Evolutionary conservation across 1,140 invertebrate genomes (phyloP).

Genomic region (Piezodorus guildinii): DNA sequence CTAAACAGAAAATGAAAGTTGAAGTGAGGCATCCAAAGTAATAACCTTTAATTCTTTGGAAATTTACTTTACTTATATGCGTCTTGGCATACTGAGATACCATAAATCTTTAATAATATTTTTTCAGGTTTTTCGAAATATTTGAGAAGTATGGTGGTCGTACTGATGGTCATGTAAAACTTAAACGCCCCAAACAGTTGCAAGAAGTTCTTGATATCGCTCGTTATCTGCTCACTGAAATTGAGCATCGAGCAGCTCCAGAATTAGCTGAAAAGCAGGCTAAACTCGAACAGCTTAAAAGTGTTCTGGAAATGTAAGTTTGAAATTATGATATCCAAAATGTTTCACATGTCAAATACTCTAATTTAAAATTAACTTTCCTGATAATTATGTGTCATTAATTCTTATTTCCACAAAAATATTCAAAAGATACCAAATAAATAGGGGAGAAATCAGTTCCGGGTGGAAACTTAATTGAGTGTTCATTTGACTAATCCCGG

Average conservation of each 20-base stretch:
- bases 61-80: not conserved
- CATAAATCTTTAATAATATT: not conserved
- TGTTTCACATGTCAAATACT: too few relatives aligned
- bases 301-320: slow-evolving; percentile 93
- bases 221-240: slow-evolving; percentile 73
- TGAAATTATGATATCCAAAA: too few relatives aligned
- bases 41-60: slow-evolving; percentile 29
- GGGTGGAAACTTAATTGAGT: too few relatives aligned
- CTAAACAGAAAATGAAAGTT: slow-evolving; percentile 99
- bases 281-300: slow-evolving; percentile 94
- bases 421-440: too few relatives aligned
- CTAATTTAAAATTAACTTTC: too few relatives aligned
- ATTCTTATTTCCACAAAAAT: too few relatives aligned
- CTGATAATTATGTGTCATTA: too few relatives aligned
- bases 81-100: too few relatives aligned
- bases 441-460: too few relatives aligned
- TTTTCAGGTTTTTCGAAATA: slow-evolving; percentile 87
- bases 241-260: slow-evolving; percentile 66
- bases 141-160: slow-evolving; percentile 96
- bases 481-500: too few relatives aligned
- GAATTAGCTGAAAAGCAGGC: slow-evolving; percentile 95
- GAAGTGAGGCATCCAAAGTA: slow-evolving; percentile 97
- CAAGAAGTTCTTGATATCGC: slow-evolving; percentile 96
- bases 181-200: slow-evolving; percentile 94
- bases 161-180: slow-evolving; percentile 89